phyloP scores from a whole-genome alignment of 2,888 invertebrate genomes.

The Sinhomidia bicolor region DNA sequence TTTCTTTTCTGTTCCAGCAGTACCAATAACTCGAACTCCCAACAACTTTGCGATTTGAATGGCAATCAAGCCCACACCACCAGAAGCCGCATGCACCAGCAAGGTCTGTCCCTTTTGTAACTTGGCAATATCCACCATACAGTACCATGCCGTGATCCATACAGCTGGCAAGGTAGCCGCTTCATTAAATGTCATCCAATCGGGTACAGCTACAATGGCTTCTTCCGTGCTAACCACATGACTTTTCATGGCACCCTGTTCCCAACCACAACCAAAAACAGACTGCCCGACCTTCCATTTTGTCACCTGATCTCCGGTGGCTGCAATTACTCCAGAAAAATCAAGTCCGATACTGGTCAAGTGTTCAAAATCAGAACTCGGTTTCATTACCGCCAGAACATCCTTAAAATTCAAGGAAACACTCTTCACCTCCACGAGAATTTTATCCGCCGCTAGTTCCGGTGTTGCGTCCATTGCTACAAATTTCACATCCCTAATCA shows the following conservation, averaged over 20 bases:
- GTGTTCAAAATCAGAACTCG: conserved; percentile 23
- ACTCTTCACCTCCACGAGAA: conserved; percentile 48
- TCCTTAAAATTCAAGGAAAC: conserved; percentile 60
- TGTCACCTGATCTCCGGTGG: neutral
- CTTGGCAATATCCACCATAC: conserved; percentile 44
- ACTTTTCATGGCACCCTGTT: conserved; percentile 25
- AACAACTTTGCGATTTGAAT: conserved; percentile 67
- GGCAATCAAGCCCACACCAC: conserved; percentile 73
- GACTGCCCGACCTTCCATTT: conserved; percentile 55
- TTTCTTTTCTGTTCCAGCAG: conserved; percentile 71
- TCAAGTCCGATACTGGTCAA: conserved; percentile 50
- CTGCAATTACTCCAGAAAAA: conserved; percentile 40
- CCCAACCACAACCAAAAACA: conserved; percentile 39
- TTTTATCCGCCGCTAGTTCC: neutral
- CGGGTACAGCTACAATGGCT: neutral
- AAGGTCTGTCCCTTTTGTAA: conserved; percentile 49
- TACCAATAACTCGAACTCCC: conserved; percentile 66
- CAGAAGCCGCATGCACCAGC: conserved; percentile 71
- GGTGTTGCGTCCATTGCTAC: neutral
- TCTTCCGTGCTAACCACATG: conserved; percentile 14
- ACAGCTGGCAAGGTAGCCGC: conserved; percentile 50
- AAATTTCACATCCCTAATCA: conserved; percentile 19
- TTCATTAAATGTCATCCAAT: conserved; percentile 43
- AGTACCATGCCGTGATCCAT: conserved; percentile 47
- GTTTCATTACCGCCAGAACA: conserved; percentile 60